Evolutionary conservation across 2,888 invertebrate genomes (phyloP).

Genomic region (Odontocerum albicorne): DNA sequence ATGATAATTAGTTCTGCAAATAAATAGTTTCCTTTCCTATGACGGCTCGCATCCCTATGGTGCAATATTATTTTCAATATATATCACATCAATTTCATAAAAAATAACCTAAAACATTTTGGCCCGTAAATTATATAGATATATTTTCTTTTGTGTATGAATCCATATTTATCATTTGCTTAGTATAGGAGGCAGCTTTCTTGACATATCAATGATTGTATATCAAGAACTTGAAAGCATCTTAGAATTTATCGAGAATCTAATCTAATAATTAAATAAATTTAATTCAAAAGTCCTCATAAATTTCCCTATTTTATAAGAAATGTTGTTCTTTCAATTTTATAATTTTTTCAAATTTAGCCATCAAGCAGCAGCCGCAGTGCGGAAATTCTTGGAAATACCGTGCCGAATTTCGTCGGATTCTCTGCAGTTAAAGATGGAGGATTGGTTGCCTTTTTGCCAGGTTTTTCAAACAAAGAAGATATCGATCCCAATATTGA

Average conservation of each 20-base stretch:
- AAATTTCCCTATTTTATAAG: background rate
- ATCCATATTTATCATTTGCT: no score
- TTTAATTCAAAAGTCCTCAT: background rate
- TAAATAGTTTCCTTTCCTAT: background rate
- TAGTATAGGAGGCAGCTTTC: no score
- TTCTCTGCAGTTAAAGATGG: constrained; percentile 65
- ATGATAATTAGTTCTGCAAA: constrained; percentile 20
- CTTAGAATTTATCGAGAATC: background rate
- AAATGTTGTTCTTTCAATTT: background rate
- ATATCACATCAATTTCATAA: no score
- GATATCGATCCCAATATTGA: constrained; percentile 68
- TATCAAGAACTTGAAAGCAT: background rate
- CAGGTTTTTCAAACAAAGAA: constrained; percentile 57
- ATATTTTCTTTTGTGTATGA: no score
- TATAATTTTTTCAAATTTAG: constrained; percentile 53
- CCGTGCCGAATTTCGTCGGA: constrained; percentile 62
- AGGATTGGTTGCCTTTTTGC: constrained; percentile 59
- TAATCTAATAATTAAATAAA: no score
- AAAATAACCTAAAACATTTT: no score
- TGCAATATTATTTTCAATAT: no score
- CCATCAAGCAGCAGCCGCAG: constrained; percentile 90
- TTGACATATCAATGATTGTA: background rate
- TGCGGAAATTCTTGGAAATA: constrained; percentile 73
- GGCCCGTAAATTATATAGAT: no score
- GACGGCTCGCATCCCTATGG: no score